phyloP scores from a whole-genome alignment of 2,797 vertebrate genomes.

The Hephaestus fuliginosus region DNA sequence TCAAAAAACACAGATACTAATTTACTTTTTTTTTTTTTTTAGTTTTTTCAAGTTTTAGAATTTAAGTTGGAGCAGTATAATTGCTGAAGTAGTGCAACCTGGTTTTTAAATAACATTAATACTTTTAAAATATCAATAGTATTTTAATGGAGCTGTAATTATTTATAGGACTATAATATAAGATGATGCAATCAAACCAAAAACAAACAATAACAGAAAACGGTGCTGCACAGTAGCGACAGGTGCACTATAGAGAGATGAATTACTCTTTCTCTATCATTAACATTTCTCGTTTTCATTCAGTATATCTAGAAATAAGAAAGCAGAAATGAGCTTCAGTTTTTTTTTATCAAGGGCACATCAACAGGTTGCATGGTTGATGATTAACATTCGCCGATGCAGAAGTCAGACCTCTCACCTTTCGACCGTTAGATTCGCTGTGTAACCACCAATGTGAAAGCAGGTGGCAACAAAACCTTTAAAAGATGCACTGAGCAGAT shows the following conservation, averaged over 20 bases:
- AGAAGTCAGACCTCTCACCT: not conserved
- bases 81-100: not conserved
- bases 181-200: no score
- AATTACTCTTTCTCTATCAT: not conserved
- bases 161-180: not conserved
- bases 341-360: not conserved
- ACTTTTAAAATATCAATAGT: not conserved
- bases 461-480: not conserved
- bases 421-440: not conserved
- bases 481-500: not conserved
- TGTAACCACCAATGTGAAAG: not conserved
- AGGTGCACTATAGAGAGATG: not conserved
- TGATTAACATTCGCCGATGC: not conserved
- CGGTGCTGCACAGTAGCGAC: not conserved
- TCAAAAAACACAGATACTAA: not conserved
- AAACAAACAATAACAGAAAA: not conserved
- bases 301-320: not conserved
- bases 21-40: not conserved
- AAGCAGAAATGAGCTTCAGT: not conserved
- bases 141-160: not conserved
- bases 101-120: not conserved
- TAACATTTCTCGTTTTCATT: not conserved
- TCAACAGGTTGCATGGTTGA: slow-evolving; percentile 5
- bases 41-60: not conserved
- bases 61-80: not conserved